A percentile compares a stretch with the other conserved stretches of the same genome.
These are phyloP conservation scores for Chorisops tibialis DNA, from an alignment of 2,888 invertebrate genomes.

Conservation along the genomic window DNA sequence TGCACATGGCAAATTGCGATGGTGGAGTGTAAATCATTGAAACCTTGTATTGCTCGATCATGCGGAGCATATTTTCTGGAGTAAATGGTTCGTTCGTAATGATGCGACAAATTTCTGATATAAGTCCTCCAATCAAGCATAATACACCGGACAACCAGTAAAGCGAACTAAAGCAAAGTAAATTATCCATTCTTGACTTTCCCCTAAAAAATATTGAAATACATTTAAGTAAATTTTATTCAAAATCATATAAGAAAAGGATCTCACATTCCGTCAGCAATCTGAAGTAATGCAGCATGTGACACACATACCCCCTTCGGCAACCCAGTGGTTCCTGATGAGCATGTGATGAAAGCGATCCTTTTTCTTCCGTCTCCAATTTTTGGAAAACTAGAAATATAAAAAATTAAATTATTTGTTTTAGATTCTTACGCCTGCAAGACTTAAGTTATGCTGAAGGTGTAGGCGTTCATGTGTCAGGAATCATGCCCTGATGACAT, in stretches of 20 bases:
- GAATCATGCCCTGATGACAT: no score
- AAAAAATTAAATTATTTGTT: no score
- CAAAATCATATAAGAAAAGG: not conserved
- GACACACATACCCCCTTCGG: slow-evolving; percentile 27
- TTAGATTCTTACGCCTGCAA: no score
- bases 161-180: slow-evolving; percentile 42
- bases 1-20: slow-evolving; percentile 8
- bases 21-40: slow-evolving; percentile 11
- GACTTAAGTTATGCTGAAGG: no score
- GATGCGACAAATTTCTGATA: slow-evolving; percentile 22
- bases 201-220: no score
- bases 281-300: slow-evolving; percentile 11
- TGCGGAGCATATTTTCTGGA: no score
- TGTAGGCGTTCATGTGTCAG: no score
- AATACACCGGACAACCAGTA: slow-evolving; percentile 43
- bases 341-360: slow-evolving; percentile 23
- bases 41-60: no score
- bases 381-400: no score
- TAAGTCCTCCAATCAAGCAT: not conserved
- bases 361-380: slow-evolving; percentile 9
- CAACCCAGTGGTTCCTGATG: slow-evolving; percentile 31
- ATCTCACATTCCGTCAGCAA: no score
- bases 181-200: not conserved
- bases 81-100: slow-evolving; percentile 18
- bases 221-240: not conserved